These are phyloP conservation scores for Diarsia dahlii DNA, from an alignment of 2,888 invertebrate species.

Conservation along the genomic window DNA sequence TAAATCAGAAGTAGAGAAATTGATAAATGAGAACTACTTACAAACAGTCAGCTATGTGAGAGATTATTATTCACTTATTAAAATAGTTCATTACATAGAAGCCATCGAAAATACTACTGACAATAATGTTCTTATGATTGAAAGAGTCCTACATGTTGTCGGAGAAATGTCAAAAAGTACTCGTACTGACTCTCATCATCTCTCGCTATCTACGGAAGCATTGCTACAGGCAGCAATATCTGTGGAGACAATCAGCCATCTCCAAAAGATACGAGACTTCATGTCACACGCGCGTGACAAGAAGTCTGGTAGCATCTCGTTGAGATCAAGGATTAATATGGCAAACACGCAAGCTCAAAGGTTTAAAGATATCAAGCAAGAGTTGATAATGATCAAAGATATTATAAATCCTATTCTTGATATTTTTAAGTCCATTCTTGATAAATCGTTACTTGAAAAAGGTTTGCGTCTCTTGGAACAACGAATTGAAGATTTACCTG, in stretches of 20 bases:
- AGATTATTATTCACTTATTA: slow-evolving; percentile 46
- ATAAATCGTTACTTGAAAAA: slow-evolving; percentile 37
- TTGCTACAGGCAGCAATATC: slow-evolving; percentile 31
- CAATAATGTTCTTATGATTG: slow-evolving; percentile 34
- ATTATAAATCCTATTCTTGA: slow-evolving; percentile 18
- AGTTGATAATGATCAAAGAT: slow-evolving; percentile 3
- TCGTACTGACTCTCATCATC: slow-evolving; percentile 2
- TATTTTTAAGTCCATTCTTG: slow-evolving; percentile 26
- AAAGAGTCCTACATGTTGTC: slow-evolving; percentile 45
- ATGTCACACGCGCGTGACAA: slow-evolving; percentile 20
- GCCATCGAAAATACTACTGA: slow-evolving; percentile 2
- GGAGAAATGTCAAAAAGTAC: slow-evolving; percentile 51
- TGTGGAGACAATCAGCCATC: slow-evolving; percentile 5
- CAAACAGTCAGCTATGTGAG: slow-evolving; percentile 17
- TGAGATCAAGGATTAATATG: slow-evolving; percentile 22
- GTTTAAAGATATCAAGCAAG: slow-evolving; percentile 18
- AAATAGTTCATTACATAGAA: slow-evolving; percentile 29
- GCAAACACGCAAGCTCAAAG: background rate
- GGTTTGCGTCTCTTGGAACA: slow-evolving; percentile 15
- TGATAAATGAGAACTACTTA: slow-evolving; percentile 31
- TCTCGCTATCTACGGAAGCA: slow-evolving; percentile 24
- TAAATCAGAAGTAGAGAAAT: background rate
- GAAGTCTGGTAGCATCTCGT: too few relatives aligned
- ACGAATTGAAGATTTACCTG: slow-evolving; percentile 13
- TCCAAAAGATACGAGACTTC: slow-evolving; percentile 27